Evolutionary conservation across 2,113 vertebrate species (phyloP).

Genomic region (Muntiacus reevesi): DNA sequence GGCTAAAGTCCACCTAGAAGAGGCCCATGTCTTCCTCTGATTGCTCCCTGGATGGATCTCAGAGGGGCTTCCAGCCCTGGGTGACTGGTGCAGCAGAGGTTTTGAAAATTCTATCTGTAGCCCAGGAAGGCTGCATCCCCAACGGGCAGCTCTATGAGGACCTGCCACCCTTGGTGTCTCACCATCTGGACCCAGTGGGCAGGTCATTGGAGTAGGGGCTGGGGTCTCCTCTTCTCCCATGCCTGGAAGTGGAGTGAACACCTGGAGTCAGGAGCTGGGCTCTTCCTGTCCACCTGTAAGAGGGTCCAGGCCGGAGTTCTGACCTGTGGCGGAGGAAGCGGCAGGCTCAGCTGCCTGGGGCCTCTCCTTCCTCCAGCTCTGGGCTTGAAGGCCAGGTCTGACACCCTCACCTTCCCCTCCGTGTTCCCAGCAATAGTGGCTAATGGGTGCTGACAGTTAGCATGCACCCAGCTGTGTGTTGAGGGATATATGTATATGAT

Average conservation of each 20-base stretch:
- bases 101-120: background rate
- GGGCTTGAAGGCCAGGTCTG: background rate
- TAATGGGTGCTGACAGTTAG: background rate
- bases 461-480: background rate
- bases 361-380: background rate
- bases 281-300: background rate
- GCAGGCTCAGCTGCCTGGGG: background rate
- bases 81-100: background rate
- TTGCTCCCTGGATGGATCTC: background rate
- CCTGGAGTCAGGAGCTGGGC: background rate
- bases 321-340: background rate
- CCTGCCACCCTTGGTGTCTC: slow-evolving; percentile 6
- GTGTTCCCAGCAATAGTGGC: background rate
- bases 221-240: background rate
- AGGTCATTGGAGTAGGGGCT: slow-evolving; percentile 17
- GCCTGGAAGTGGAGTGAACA: background rate
- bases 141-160: background rate
- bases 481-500: background rate
- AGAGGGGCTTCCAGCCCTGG: background rate
- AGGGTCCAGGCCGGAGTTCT: background rate
- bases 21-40: background rate
- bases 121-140: background rate
- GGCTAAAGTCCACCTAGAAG: background rate
- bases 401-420: fast-evolving
- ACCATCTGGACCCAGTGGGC: slow-evolving; percentile 50